A percentile compares a stretch with the other conserved stretches of the same genome.
These are phyloP conservation scores for Pimpla rufipes DNA, from an alignment of 2,888 invertebrate genomes.

Conservation along the genomic window DNA sequence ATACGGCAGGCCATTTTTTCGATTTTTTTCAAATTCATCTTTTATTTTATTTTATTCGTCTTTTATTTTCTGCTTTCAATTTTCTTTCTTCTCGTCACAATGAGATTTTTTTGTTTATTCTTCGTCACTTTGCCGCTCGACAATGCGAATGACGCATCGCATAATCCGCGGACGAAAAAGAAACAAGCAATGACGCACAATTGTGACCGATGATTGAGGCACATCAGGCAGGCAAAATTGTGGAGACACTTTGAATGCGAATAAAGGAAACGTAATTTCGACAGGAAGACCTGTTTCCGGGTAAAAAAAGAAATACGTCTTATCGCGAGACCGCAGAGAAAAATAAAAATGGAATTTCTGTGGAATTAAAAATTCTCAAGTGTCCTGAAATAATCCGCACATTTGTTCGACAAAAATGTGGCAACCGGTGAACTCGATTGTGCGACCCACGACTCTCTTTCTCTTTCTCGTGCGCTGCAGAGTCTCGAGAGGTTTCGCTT, in stretches of 20 bases:
- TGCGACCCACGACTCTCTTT: conserved; percentile 52
- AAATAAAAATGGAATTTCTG: neutral
- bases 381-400: conserved; percentile 64
- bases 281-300: neutral
- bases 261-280: neutral
- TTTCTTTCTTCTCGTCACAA: too few relatives aligned
- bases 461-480: neutral
- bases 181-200: too few relatives aligned
- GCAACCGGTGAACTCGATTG: conserved; percentile 72
- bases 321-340: neutral
- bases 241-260: neutral
- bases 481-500: conserved; percentile 50
- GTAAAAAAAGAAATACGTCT: neutral
- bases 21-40: too few relatives aligned
- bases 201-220: too few relatives aligned
- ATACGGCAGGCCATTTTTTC: too few relatives aligned
- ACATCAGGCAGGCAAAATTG: neutral
- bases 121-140: too few relatives aligned
- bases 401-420: conserved; percentile 75
- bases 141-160: too few relatives aligned
- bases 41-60: too few relatives aligned
- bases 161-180: too few relatives aligned
- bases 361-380: neutral
- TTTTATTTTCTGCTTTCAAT: too few relatives aligned
- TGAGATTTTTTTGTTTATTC: too few relatives aligned